phyloP scores from a whole-genome alignment of 2,797 vertebrate species.

The Mormyrops attenuatus region DNA sequence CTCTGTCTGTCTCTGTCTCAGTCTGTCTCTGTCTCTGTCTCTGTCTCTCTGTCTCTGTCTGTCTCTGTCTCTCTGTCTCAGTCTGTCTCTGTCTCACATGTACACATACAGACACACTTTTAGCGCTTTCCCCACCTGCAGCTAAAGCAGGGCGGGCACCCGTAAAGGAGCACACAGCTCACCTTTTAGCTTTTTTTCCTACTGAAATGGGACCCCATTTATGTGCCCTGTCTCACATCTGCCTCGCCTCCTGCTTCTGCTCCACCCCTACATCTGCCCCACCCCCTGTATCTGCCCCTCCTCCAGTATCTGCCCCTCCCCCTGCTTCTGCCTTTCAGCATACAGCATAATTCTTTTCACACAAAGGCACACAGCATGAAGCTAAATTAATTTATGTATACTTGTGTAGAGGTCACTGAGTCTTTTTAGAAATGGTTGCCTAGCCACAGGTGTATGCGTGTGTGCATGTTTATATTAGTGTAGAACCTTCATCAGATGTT shows the following conservation, averaged over 20 bases:
- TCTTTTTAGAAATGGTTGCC: neutral
- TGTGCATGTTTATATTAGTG: neutral
- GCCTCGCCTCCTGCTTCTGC: neutral
- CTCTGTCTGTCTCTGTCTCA: too few species aligned
- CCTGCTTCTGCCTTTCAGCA: neutral
- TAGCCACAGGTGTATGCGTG: neutral
- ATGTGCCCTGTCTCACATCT: neutral
- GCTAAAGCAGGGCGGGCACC: neutral
- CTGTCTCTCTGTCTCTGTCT: too few species aligned
- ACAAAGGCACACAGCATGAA: neutral
- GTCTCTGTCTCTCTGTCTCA: too few species aligned
- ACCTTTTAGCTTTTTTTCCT: neutral
- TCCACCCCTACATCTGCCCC: neutral
- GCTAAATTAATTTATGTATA: neutral
- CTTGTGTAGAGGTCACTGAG: neutral
- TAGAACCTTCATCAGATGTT: neutral
- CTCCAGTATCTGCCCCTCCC: neutral
- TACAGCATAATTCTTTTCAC: neutral
- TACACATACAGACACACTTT: neutral
- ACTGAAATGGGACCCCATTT: neutral
- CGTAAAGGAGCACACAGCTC: neutral
- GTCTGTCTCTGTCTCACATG: neutral
- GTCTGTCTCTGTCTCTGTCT: too few species aligned
- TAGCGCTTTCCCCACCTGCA: neutral
- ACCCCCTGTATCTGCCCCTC: neutral